Percentiles rank a stretch among this genome's conserved stretches.
Conservation (phyloP, 2,888 invertebrate species). For the Lottia scabra region DNA sequence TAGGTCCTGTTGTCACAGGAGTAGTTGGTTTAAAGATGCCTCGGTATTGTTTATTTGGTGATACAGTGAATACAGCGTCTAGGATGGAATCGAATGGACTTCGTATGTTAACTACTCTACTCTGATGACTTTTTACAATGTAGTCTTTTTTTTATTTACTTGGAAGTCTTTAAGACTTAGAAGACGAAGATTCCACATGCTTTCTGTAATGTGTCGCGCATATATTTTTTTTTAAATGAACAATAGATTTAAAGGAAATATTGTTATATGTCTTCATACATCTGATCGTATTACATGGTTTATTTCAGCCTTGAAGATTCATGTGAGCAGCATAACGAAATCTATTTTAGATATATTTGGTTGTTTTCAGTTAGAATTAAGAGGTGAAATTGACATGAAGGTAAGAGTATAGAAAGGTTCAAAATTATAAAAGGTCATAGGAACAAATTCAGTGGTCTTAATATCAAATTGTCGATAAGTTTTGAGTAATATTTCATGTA, state of each 20-base stretch:
- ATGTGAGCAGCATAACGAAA: conserved; percentile 90
- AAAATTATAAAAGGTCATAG: too few relatives aligned
- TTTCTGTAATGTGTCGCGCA: too few relatives aligned
- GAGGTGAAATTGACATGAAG: conserved; percentile 93
- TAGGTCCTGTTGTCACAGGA: conserved; percentile 46
- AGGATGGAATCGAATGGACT: conserved; percentile 43
- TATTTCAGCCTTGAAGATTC: conserved; percentile 84
- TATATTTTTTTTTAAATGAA: too few relatives aligned
- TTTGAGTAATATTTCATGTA: too few relatives aligned
- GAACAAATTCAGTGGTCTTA: too few relatives aligned
- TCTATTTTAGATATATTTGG: conserved; percentile 85
- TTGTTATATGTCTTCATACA: too few relatives aligned
- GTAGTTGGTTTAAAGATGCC: conserved; percentile 51
- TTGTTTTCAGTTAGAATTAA: conserved; percentile 82
- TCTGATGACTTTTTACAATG: too few relatives aligned
- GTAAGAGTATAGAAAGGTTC: conserved; percentile 69
- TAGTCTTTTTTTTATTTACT: too few relatives aligned
- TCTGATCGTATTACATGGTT: neutral
- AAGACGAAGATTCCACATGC: too few relatives aligned
- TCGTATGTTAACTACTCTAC: conserved; percentile 32
- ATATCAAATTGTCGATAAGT: too few relatives aligned
- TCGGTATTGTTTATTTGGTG: conserved; percentile 33
- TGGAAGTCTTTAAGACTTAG: too few relatives aligned
- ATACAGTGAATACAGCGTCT: neutral
- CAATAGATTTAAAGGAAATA: too few relatives aligned